Evolutionary conservation across 1,140 invertebrate species (phyloP).

Genomic region (Drosophila cardini): DNA sequence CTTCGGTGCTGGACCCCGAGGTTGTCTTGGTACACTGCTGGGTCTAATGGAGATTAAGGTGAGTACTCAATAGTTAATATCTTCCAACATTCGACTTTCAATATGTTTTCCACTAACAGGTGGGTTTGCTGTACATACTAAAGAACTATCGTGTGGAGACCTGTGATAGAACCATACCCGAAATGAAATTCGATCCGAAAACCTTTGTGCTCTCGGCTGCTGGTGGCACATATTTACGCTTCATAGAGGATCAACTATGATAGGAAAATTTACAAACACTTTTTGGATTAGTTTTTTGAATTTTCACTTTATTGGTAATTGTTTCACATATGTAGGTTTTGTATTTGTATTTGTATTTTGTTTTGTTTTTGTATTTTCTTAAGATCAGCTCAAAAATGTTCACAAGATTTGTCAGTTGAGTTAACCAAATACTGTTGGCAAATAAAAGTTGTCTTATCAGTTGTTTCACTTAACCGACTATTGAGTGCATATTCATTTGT

Average conservation of each 20-base stretch:
- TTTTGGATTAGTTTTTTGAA: not conserved
- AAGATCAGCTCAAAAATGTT: constrained; percentile 67
- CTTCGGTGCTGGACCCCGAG: constrained; percentile 85
- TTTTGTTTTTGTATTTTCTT: constrained; percentile 40
- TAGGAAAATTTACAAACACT: not conserved
- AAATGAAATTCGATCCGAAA: constrained; percentile 85
- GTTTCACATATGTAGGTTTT: constrained; percentile 58
- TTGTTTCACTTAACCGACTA: constrained; percentile 8
- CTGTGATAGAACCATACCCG: constrained; percentile 52
- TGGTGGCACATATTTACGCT: constrained; percentile 71
- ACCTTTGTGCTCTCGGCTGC: constrained; percentile 75
- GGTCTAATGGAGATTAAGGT: constrained; percentile 88
- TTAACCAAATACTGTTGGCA: constrained; percentile 50
- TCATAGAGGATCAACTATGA: constrained; percentile 50
- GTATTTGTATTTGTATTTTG: constrained; percentile 37
- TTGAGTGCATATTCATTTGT: constrained; percentile 17
- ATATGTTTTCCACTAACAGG: constrained; percentile 14
- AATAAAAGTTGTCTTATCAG: constrained; percentile 23
- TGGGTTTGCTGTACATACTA: constrained; percentile 87
- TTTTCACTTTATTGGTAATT: constrained; percentile 69
- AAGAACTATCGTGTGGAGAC: constrained; percentile 84
- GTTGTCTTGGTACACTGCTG: constrained; percentile 87
- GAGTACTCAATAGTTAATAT: not conserved
- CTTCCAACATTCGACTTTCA: not conserved
- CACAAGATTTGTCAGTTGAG: constrained; percentile 54